Evolutionary conservation across 2,113 vertebrate species (phyloP), one percentile per base, ranked within the genome.

Genomic region (Nycticryphes semicollaris): DNA sequence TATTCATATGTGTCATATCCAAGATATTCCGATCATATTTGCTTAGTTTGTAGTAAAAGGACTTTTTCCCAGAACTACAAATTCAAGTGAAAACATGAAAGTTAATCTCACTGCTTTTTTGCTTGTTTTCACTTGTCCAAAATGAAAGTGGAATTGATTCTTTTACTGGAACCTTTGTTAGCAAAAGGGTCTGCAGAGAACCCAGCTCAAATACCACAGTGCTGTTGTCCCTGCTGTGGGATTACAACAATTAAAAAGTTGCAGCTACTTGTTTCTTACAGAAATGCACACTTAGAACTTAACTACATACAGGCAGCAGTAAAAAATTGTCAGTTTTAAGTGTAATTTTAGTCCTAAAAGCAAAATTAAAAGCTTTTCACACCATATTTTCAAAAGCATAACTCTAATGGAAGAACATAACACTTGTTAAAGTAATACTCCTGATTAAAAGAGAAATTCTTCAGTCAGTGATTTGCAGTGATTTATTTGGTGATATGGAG

Each of bases 161-260:
- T 57, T 68, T n/a, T 73, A 45, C 17, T 45, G 50, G 28, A 77
- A 31, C 6, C 37, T 74, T 53, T 63, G 20, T 13, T 37, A 67
- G 28, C 47, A 22, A 1, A 41, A 68, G 20, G 0, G 9, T 30
- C 68, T 53, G 66, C 14, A 66, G 20, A 41, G 53, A 66, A 6
- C 7, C 10, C 53, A 57, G 66, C 70, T 51, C 22, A 45, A 25
- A 10, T 0, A 2, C 6, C 35, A 2, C 35, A 27, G 3, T 0
- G 0, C 47, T 35, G 2, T 1, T 28, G 15, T 19, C 41, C 33
- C 64, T 84, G 64, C 21, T 48, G 7, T 10, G 20, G 87, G 13
- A 56, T 21, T 7, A 4, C 1, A 37, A 51, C 62, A 30, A 51
- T 31, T 25, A 10, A 78, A 69, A 77, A 28, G 33, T 13, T 66